Conservation (phyloP, 2,113 vertebrate genomes). For the Dipodomys spectabilis region DNA sequence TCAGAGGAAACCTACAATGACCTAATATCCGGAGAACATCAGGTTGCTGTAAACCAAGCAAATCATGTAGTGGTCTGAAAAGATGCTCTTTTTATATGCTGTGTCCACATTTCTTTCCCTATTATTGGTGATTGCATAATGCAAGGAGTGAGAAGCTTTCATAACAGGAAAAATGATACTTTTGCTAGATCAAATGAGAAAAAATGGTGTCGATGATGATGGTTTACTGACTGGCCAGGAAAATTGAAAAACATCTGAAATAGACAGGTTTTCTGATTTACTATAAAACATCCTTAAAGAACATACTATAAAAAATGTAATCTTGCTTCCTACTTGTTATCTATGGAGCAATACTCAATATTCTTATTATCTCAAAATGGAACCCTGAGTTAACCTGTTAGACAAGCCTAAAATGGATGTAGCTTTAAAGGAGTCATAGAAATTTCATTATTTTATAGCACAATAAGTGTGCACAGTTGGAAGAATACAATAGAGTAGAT, state of each 20-base stretch:
- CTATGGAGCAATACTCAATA: neutral
- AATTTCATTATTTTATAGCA: neutral
- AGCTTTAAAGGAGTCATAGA: conserved; percentile 13
- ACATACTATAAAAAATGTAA: neutral
- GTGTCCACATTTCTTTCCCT: neutral
- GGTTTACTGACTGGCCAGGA: neutral
- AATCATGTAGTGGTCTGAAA: neutral
- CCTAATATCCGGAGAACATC: neutral
- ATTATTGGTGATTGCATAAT: neutral
- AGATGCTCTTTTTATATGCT: neutral
- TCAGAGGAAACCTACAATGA: neutral
- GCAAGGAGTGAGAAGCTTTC: neutral
- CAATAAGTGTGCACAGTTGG: neutral
- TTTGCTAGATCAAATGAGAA: neutral
- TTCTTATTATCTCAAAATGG: conserved; percentile 35
- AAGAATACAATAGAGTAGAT: neutral
- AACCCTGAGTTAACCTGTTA: neutral
- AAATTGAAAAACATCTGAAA: neutral
- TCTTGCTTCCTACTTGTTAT: neutral
- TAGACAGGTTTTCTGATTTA: conserved; percentile 22
- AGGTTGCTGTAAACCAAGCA: neutral
- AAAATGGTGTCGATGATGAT: neutral
- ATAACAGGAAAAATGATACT: conserved; percentile 7
- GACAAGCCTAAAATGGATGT: conserved; percentile 27
- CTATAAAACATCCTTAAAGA: conserved; percentile 11